Percentiles rank a stretch among this genome's conserved stretches.
Conservation (phyloP, 2,797 vertebrate genomes). For the Saxicola maurus region DNA sequence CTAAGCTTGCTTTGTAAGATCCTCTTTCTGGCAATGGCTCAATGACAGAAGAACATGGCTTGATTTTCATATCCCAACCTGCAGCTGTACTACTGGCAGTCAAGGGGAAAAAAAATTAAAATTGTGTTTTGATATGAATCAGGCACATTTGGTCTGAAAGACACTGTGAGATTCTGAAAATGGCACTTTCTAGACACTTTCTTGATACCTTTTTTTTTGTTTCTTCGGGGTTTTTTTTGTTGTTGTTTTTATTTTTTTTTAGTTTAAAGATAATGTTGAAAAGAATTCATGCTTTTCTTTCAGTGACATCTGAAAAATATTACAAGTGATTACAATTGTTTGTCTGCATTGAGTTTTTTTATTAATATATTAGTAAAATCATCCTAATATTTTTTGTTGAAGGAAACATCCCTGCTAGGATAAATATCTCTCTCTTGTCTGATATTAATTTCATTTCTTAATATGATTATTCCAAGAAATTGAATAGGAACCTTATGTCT, state of each 20-base stretch:
- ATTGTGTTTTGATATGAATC: neutral
- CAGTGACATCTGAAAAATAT: neutral
- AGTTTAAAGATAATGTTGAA: neutral
- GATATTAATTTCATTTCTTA: neutral
- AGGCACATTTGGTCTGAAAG: neutral
- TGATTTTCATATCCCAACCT: slow-evolving; percentile 32
- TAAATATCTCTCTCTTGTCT: neutral
- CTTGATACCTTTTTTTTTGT: neutral
- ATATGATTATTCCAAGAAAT: slow-evolving; percentile 18
- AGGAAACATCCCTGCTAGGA: neutral
- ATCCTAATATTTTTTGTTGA: neutral
- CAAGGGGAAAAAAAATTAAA: neutral
- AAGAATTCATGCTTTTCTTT: neutral
- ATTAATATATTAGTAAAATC: neutral
- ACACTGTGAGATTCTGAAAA: neutral
- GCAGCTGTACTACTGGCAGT: neutral
- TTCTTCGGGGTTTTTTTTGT: too few relatives aligned
- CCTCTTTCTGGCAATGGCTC: neutral
- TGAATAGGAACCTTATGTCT: slow-evolving; percentile 19
- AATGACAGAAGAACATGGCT: slow-evolving; percentile 12
- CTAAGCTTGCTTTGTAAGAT: neutral
- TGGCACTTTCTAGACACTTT: neutral
- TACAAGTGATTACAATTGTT: neutral
- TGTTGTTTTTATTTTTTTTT: neutral
- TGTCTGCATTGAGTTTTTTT: too few relatives aligned